phyloP scores from a whole-genome alignment of 2,113 vertebrate species.

The Indri indri region DNA sequence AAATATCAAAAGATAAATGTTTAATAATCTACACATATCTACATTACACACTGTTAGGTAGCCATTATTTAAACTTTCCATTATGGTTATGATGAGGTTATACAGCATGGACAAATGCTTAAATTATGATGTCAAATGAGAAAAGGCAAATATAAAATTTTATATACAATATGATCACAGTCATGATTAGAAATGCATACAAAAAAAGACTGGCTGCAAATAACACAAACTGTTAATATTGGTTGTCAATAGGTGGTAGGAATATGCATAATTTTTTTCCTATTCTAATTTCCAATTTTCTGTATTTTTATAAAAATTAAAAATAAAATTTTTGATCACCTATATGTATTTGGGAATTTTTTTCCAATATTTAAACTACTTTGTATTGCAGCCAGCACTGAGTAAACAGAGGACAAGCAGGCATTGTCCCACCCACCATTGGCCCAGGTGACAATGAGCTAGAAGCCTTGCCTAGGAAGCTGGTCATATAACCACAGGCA shows the following conservation, averaged over 20 bases:
- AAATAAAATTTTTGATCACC: not conserved
- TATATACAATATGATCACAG: not conserved
- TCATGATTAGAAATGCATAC: not conserved
- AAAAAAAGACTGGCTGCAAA: not conserved
- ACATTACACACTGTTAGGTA: not conserved
- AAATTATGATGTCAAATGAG: not conserved
- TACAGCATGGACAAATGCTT: not conserved
- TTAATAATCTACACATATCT: not conserved
- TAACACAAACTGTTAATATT: not conserved
- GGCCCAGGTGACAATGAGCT: not conserved
- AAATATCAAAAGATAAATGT: conserved; percentile 10
- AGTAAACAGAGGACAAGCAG: not conserved
- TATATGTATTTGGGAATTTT: not conserved
- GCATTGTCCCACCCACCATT: too few relatives aligned
- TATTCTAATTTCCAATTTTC: not conserved
- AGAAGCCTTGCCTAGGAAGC: not conserved
- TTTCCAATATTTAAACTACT: not conserved
- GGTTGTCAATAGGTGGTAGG: not conserved
- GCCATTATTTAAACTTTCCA: not conserved
- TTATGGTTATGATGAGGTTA: not conserved
- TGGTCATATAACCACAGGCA: not conserved
- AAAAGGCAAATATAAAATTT: not conserved
- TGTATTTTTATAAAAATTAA: not conserved
- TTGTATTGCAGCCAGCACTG: not conserved
- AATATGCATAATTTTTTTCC: not conserved